Evolutionary conservation across 2,888 invertebrate genomes (phyloP).

Genomic region (Imbricaverruca yamaguchii): DNA sequence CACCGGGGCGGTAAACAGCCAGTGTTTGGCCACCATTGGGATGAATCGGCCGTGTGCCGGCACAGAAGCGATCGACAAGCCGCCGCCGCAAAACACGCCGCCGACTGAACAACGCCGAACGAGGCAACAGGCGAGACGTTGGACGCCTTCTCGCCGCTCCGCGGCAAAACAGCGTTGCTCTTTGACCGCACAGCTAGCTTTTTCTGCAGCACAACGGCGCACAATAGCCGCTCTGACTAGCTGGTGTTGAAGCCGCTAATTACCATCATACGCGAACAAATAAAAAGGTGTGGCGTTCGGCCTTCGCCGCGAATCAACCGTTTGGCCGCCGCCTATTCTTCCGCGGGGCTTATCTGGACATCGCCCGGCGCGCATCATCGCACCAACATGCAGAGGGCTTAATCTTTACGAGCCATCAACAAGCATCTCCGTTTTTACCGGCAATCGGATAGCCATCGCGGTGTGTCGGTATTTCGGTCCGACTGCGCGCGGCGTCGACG

Average conservation of each 20-base stretch:
- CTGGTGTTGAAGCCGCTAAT: slow-evolving; percentile 12
- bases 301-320: slow-evolving; percentile 14
- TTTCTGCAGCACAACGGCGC: background rate
- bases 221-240: background rate
- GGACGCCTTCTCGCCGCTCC: background rate
- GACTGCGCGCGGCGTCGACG: background rate
- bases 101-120: background rate
- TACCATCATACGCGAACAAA: slow-evolving; percentile 16
- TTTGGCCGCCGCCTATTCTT: background rate
- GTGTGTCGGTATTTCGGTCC: background rate
- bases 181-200: background rate
- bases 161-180: background rate
- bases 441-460: slow-evolving; percentile 6
- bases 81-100: background rate
- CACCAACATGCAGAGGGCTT: background rate
- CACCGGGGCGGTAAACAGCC: background rate
- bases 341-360: background rate
- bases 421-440: slow-evolving; percentile 13
- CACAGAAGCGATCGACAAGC: background rate
- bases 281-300: slow-evolving; percentile 20
- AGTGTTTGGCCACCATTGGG: background rate
- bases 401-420: slow-evolving; percentile 18
- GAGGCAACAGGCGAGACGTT: background rate
- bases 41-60: background rate
- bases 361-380: background rate